Evolutionary conservation across 2,888 invertebrate species (phyloP).

Genomic region (Yponomeuta malinellus): DNA sequence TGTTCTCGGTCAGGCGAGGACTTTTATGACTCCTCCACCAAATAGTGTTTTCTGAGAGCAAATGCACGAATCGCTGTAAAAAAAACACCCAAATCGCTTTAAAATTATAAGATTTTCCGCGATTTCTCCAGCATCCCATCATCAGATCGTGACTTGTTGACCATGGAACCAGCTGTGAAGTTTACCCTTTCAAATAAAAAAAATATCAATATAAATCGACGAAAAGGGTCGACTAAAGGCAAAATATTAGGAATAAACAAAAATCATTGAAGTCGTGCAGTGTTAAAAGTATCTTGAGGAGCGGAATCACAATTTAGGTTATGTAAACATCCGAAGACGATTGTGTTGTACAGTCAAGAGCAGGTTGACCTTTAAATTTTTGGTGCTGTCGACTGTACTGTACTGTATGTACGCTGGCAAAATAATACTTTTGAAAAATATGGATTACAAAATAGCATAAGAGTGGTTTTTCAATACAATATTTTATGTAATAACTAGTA

Average conservation of each 20-base stretch:
- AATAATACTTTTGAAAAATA: slow-evolving; percentile 4
- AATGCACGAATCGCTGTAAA: too few species aligned
- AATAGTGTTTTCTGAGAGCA: too few species aligned
- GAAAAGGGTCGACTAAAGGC: not conserved
- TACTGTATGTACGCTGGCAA: not conserved
- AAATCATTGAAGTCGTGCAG: not conserved
- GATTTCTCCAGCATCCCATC: too few species aligned
- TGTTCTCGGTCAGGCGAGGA: not conserved
- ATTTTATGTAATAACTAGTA: too few species aligned
- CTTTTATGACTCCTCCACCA: not conserved
- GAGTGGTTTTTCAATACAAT: not conserved
- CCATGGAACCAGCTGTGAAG: too few species aligned
- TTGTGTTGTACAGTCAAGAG: not conserved
- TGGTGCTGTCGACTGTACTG: too few species aligned
- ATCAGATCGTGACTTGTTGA: too few species aligned
- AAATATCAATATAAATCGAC: too few species aligned
- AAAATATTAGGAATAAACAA: not conserved
- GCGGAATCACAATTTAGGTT: slow-evolving; percentile 11
- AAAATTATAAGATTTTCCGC: too few species aligned
- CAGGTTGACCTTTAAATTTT: too few species aligned
- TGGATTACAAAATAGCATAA: not conserved
- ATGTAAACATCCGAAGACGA: not conserved
- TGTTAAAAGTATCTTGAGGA: not conserved
- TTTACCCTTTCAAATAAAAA: not conserved
- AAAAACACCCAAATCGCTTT: too few species aligned